phyloP scores from a whole-genome alignment of 1,140 invertebrate genomes.

The Zeugodacus cucurbitae region DNA sequence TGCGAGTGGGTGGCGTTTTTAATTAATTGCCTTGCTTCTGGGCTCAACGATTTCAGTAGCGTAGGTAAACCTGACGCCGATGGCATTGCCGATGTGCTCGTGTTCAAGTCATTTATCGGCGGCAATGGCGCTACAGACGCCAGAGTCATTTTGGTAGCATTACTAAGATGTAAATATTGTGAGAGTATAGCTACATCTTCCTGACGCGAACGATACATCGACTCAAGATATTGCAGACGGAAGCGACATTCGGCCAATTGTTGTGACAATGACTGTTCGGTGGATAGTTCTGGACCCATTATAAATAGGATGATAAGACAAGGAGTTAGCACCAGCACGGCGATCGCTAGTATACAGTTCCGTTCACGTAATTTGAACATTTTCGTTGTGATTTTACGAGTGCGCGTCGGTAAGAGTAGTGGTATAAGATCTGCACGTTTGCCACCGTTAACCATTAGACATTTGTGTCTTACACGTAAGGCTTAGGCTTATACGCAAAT shows the following conservation, averaged over 20 bases:
- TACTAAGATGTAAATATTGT: constrained; percentile 68
- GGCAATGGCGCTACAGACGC: constrained; percentile 41
- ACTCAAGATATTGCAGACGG: constrained; percentile 77
- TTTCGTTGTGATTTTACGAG: neutral
- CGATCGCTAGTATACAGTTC: constrained; percentile 68
- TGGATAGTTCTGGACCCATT: constrained; percentile 67
- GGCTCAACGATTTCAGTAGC: constrained; percentile 67
- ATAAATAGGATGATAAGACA: constrained; percentile 69
- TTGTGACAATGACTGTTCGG: constrained; percentile 76
- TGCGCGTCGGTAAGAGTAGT: neutral
- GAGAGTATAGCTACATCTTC: constrained; percentile 76
- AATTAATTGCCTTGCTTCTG: constrained; percentile 67
- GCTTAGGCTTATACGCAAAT: no score
- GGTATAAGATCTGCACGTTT: neutral
- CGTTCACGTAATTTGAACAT: constrained; percentile 60
- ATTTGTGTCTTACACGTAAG: no score
- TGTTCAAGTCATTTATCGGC: constrained; percentile 45
- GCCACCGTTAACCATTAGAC: neutral
- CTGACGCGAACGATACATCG: constrained; percentile 76
- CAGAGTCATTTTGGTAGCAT: constrained; percentile 32
- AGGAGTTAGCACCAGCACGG: constrained; percentile 68
- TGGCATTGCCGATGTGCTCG: constrained; percentile 18
- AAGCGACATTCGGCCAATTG: constrained; percentile 77
- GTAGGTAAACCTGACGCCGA: neutral
- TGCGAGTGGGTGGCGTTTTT: constrained; percentile 64